phyloP scores from a whole-genome alignment of 1,140 invertebrate genomes.

The Conus ventricosus region DNA sequence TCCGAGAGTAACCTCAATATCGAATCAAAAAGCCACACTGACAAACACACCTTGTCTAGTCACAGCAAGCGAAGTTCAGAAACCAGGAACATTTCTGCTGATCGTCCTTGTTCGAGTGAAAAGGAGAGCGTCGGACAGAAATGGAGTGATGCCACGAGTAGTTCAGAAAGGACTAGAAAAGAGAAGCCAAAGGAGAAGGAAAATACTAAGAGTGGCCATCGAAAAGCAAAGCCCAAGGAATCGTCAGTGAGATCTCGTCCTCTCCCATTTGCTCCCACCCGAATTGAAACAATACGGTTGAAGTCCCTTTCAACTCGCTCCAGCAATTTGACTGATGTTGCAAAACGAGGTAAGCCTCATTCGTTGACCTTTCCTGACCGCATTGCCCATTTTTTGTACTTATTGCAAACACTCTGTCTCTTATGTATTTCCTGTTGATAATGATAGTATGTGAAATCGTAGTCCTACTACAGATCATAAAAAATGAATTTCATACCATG shows the following conservation, averaged over 20 bases:
- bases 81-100: background rate
- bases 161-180: background rate
- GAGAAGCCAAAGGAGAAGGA: background rate
- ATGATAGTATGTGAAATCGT: too few species aligned
- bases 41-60: background rate
- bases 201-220: background rate
- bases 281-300: background rate
- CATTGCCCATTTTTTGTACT: too few species aligned
- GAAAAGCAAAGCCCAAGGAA: background rate
- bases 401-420: too few species aligned
- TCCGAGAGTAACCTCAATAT: background rate
- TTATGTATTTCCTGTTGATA: too few species aligned
- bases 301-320: background rate
- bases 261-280: conserved; percentile 21
- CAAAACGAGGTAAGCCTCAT: background rate
- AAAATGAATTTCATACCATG: too few species aligned
- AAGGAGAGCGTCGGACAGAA: background rate
- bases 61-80: background rate
- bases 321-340: background rate
- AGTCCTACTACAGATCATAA: too few species aligned
- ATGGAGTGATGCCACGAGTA: background rate
- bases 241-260: background rate
- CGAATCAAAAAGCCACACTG: background rate
- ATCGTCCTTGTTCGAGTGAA: background rate
- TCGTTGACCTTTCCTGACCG: too few species aligned